Percentiles rank a stretch among this genome's conserved stretches.
Conservation (phyloP, 2,113 vertebrate species). For the Diphyllodes magnificus region DNA sequence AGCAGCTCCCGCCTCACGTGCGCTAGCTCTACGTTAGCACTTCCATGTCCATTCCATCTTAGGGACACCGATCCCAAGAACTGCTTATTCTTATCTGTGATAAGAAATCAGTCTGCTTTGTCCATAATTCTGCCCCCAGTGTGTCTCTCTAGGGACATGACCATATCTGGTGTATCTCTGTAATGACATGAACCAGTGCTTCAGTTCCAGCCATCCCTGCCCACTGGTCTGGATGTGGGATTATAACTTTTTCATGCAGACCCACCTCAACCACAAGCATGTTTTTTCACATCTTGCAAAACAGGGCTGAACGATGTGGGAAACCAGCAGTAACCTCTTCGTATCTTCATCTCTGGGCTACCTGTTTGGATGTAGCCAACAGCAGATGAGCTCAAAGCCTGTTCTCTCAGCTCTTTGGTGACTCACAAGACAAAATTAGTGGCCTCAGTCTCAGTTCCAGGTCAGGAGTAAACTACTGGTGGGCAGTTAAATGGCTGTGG, state of each 20-base stretch:
- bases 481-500: neutral
- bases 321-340: neutral
- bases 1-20: fast-evolving
- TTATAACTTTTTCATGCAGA: neutral
- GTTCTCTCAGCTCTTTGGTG: neutral
- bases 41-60: neutral
- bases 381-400: neutral
- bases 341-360: neutral
- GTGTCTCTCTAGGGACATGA: neutral
- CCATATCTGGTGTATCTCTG: neutral
- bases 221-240: neutral
- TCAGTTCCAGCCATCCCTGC: neutral
- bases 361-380: neutral
- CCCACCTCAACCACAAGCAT: neutral
- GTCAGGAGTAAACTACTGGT: neutral
- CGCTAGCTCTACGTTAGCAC: neutral
- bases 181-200: fast-evolving
- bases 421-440: neutral
- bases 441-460: neutral
- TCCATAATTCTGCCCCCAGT: neutral
- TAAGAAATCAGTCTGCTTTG: neutral
- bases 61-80: neutral
- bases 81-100: neutral
- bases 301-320: neutral
- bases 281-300: neutral